Evolutionary conservation across 2,888 invertebrate species (phyloP).

Genomic region (Andrena chrysosceles): DNA sequence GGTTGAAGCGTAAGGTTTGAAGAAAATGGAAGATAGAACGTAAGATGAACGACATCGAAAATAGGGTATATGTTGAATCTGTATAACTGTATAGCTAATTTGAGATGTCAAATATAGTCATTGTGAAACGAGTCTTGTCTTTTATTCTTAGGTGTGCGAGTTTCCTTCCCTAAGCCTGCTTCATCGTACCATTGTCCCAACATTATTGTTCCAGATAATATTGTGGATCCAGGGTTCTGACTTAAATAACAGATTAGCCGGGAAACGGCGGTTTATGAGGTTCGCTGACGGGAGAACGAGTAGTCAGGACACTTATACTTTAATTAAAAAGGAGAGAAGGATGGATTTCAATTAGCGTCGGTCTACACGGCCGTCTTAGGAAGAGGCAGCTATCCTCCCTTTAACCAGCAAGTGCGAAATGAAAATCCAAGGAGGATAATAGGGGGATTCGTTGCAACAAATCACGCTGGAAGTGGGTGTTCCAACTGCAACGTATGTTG

Average conservation of each 20-base stretch:
- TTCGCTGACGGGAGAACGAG: neutral
- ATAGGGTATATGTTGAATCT: no score
- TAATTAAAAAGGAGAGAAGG: slow-evolving; percentile 57
- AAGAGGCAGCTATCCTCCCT: slow-evolving; percentile 13
- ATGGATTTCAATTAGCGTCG: slow-evolving; percentile 60
- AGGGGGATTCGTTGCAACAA: slow-evolving; percentile 30
- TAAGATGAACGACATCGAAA: no score
- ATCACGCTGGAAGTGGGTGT: slow-evolving; percentile 34
- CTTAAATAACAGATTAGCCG: neutral
- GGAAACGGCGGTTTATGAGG: slow-evolving; percentile 13
- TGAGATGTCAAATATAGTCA: neutral
- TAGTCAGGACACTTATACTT: slow-evolving; percentile 33
- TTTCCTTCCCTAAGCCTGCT: neutral
- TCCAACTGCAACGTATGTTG: slow-evolving; percentile 3
- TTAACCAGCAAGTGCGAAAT: slow-evolving; percentile 16
- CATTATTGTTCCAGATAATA: slow-evolving; percentile 10
- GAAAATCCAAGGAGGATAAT: slow-evolving; percentile 47
- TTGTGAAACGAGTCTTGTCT: neutral
- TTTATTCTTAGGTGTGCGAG: neutral
- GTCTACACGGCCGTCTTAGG: slow-evolving; percentile 8
- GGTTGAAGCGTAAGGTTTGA: no score
- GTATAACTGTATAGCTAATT: neutral
- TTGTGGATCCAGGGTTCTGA: neutral
- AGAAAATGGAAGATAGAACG: no score
- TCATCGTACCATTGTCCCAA: neutral